Conservation (phyloP, 2,113 vertebrate genomes). For the Phasianus colchicus region DNA sequence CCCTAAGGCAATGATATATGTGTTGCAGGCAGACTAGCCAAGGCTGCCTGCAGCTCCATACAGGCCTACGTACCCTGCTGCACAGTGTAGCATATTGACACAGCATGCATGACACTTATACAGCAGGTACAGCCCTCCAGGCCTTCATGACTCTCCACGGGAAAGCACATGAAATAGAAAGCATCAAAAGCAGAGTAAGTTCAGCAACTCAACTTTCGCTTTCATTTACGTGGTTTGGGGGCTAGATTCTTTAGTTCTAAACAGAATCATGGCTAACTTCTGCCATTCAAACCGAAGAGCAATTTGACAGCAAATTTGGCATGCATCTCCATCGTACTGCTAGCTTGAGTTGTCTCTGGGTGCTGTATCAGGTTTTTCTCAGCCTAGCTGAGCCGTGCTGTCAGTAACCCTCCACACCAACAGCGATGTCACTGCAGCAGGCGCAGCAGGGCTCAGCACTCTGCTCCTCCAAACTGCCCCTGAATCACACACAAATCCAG, state of each 20-base stretch:
- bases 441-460: no score
- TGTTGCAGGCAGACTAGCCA: not conserved
- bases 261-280: not conserved
- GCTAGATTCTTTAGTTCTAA: not conserved
- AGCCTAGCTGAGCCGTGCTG: not conserved
- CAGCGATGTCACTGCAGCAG: not conserved
- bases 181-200: not conserved
- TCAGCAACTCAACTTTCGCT: not conserved
- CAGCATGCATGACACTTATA: not conserved
- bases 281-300: not conserved
- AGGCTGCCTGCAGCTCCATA: not conserved
- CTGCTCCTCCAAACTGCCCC: not conserved
- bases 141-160: not conserved
- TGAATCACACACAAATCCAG: not conserved
- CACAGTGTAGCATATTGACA: not conserved
- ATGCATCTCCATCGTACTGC: not conserved
- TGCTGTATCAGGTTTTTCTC: not conserved
- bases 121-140: not conserved
- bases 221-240: not conserved
- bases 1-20: not conserved
- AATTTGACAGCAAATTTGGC: not conserved
- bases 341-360: not conserved
- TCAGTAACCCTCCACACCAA: not conserved
- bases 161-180: not conserved
- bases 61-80: not conserved